Evolutionary conservation across 2,888 invertebrate species (phyloP).

Genomic region (Amitus sp.): DNA sequence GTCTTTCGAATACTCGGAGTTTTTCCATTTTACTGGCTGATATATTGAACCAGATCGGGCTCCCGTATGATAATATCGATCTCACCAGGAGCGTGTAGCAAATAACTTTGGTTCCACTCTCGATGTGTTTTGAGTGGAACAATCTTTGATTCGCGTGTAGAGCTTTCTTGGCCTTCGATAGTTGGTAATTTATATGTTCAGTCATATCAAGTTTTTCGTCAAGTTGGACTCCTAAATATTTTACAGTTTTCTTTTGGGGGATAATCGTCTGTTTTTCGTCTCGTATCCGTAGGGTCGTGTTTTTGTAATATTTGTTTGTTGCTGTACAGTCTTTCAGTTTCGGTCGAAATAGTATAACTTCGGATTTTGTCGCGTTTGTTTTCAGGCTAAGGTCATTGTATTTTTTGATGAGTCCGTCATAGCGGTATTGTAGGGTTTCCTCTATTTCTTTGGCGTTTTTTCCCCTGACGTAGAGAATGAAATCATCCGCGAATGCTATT

Average conservation of each 20-base stretch:
- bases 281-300: background rate
- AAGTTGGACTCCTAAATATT: constrained; percentile 18
- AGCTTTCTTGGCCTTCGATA: constrained; percentile 25
- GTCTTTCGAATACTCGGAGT: constrained; percentile 10
- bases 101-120: background rate
- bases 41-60: constrained; percentile 13
- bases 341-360: constrained; percentile 6
- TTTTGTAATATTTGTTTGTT: background rate
- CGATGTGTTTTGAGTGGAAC: background rate
- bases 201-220: constrained; percentile 13
- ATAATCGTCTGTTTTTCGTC: constrained; percentile 3
- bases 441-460: background rate
- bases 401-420: constrained; percentile 15
- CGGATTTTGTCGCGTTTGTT: constrained; percentile 18
- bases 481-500: constrained; percentile 13
- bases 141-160: constrained; percentile 14
- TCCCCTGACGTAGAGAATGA: background rate
- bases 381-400: constrained; percentile 25
- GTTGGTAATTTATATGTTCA: constrained; percentile 9
- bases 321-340: background rate
- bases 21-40: constrained; percentile 11
- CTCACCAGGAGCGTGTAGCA: constrained; percentile 16
- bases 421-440: constrained; percentile 16
- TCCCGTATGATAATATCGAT: constrained; percentile 14
- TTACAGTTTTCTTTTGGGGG: constrained; percentile 14